These are phyloP conservation scores for Eucidaris tribuloides DNA, from an alignment of 35 echinoderm and acorn worm genomes.

Conservation along the genomic window DNA sequence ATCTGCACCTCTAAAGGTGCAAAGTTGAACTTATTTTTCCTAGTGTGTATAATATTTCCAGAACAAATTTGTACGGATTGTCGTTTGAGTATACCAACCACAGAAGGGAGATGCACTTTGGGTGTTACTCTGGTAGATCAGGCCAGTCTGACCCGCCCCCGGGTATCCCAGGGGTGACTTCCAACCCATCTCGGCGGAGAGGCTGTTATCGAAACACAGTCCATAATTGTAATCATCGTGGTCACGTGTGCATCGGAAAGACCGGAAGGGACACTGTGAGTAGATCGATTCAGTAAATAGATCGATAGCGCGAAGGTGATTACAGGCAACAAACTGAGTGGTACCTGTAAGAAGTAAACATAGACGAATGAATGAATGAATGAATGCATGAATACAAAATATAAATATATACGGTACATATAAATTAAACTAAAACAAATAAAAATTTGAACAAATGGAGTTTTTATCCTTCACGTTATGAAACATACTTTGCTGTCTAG, in stretches of 20 bases:
- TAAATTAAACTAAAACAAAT: too few species aligned
- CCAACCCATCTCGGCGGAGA: conserved; percentile 11
- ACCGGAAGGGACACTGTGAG: neutral
- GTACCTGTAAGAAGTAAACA: conserved; percentile 31
- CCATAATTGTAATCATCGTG: conserved; percentile 28
- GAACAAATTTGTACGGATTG: too few species aligned
- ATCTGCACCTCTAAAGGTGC: too few species aligned
- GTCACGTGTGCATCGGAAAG: neutral
- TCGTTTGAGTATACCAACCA: too few species aligned
- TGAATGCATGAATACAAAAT: neutral
- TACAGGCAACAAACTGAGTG: conserved; percentile 62
- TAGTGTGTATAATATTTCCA: too few species aligned
- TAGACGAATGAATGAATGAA: neutral
- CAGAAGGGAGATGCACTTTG: neutral
- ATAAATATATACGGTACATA: too few species aligned
- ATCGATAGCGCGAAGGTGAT: conserved; percentile 58
- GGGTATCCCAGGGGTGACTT: neutral
- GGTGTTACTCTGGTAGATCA: conserved; percentile 26
- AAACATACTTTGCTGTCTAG: too few species aligned
- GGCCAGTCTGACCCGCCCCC: neutral
- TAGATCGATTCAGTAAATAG: conserved; percentile 50
- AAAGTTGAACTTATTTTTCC: too few species aligned
- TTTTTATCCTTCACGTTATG: too few species aligned
- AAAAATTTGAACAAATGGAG: too few species aligned
- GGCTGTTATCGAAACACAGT: neutral